Base-by-base conservation (phyloP, 1,140 invertebrate species). In the Samia ricini region DNA sequence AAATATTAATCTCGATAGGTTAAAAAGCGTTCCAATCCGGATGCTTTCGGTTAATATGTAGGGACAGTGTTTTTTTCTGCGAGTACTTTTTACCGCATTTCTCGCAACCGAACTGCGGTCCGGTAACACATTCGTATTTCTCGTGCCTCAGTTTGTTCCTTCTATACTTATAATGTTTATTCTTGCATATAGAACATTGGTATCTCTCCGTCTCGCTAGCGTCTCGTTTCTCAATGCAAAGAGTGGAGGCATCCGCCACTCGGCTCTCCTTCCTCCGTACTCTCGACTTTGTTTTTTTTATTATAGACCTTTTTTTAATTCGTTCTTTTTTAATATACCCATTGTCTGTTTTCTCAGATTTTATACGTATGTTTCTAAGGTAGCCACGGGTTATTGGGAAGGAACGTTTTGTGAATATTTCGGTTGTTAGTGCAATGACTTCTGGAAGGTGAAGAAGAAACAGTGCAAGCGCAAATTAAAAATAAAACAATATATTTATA, bases 21-120 rank as follows among this genome's bases (percentile, higher is more conserved):
- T 63, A 50, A 23, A 51, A 0, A 19, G 19, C 19, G 51, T 51
- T 62, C 64, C 33, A 69, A 60, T 58, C 50, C 33, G 70, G 69
- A 64, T 89, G 86, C 70, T 92, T 91, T 50, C 83, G 85, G 52
- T 81, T 71, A 21, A 91, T 70, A 72, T 92, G 91, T 54, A 84
- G 73, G 7, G 72, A 81, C 42, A 92, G 69, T 4, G 90, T 91
- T 78, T 92, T 92, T 71, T 88, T 88, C 76, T 86, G 88, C 10
- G 83, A 88, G 64, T 85, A 89, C 65, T 65, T 83, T 66, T 82
- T 85, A 15, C 72, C 80, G 64, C 84, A 92, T 57, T 71, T 70
- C 6, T 86, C 85, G 77, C 91, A 92, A 5, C 65, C 72, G 66
- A 92, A 92, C 71, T 90, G 90, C 10, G 88, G 89, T 24, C 88